phyloP scores from a whole-genome alignment of 2,797 vertebrate genomes.

The Pseudochirops cupreus region DNA sequence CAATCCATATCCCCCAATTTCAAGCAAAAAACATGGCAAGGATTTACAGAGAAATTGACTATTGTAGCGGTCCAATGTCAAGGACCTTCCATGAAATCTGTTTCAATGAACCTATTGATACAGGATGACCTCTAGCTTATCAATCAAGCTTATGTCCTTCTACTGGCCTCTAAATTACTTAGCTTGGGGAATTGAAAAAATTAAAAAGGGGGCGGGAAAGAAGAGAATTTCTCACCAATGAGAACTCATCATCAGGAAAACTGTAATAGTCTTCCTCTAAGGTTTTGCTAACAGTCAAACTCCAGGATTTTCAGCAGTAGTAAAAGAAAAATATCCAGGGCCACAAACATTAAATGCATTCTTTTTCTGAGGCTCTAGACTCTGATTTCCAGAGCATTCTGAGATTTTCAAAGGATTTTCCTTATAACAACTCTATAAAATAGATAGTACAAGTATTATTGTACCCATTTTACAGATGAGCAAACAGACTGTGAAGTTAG shows the following conservation, averaged over 20 bases:
- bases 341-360: not conserved
- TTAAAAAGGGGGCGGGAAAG: not conserved
- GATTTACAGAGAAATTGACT: not conserved
- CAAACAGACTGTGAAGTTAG: not conserved
- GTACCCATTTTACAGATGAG: not conserved
- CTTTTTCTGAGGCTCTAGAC: not conserved
- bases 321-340: not conserved
- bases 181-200: slow-evolving; percentile 31
- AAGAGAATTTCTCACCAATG: slow-evolving; percentile 11
- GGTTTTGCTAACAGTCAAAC: not conserved
- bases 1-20: not conserved
- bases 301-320: not conserved
- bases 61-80: not conserved
- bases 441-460: not conserved
- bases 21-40: fast-evolving
- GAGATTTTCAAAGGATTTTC: not conserved
- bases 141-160: not conserved
- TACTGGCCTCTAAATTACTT: not conserved
- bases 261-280: not conserved
- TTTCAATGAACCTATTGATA: not conserved
- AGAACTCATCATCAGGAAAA: not conserved
- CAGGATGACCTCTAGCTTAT: not conserved
- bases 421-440: not conserved
- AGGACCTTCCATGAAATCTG: not conserved
- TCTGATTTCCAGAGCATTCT: slow-evolving; percentile 12